Evolutionary conservation across 2,888 invertebrate genomes (phyloP).

Genomic region (Thyatira batis): DNA sequence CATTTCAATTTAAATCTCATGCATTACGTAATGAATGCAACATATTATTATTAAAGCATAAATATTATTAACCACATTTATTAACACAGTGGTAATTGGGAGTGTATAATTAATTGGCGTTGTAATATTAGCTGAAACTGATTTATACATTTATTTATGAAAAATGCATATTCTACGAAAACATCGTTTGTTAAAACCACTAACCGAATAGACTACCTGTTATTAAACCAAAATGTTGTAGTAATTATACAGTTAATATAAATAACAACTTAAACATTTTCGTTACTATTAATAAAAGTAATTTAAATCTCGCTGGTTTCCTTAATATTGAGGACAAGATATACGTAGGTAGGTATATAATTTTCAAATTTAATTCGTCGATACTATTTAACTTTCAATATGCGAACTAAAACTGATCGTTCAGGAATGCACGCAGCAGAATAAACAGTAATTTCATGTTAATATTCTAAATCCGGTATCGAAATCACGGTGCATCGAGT

Average conservation of each 20-base stretch:
- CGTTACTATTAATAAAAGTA: neutral
- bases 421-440: neutral
- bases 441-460: neutral
- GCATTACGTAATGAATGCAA: neutral
- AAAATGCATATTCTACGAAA: no score
- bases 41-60: neutral
- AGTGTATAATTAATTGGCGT: neutral
- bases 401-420: neutral
- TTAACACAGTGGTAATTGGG: neutral
- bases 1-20: neutral
- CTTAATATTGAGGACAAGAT: neutral
- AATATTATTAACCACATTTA: neutral
- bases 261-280: no score
- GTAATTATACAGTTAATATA: no score
- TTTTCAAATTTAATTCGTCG: neutral
- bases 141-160: neutral
- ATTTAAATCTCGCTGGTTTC: neutral
- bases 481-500: constrained; percentile 6
- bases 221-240: no score
- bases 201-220: no score
- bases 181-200: no score
- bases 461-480: constrained; percentile 1
- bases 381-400: neutral
- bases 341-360: no score
- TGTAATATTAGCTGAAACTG: neutral